phyloP scores from a whole-genome alignment of 2,797 vertebrate genomes.

The Leptodactylus fallax region DNA sequence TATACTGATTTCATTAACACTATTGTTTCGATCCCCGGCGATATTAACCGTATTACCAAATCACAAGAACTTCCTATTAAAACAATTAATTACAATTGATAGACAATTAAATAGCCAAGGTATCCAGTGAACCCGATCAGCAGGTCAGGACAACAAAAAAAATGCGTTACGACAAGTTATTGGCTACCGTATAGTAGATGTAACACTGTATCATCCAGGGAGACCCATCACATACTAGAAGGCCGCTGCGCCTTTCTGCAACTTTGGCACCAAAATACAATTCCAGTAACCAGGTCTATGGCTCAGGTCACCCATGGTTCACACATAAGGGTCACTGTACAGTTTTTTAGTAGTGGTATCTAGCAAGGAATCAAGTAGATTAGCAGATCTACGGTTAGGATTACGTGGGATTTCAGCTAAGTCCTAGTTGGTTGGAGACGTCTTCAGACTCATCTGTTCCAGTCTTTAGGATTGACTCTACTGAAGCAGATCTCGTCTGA shows the following conservation, averaged over 20 bases:
- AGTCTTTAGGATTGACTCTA: background rate
- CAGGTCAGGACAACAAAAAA: background rate
- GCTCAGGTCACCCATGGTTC: background rate
- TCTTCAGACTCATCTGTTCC: background rate
- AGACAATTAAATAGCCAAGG: conserved; percentile 22
- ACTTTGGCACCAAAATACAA: background rate
- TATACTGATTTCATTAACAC: background rate
- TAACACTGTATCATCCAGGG: background rate
- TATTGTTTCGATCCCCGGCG: background rate
- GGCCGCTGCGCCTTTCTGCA: background rate
- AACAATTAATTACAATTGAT: conserved; percentile 10
- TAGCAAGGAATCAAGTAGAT: background rate
- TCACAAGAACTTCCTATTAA: conserved; percentile 24
- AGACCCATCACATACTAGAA: background rate
- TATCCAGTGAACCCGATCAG: background rate
- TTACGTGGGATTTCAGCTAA: background rate
- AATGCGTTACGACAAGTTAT: background rate
- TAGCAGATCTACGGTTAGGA: background rate
- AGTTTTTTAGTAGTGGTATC: conserved; percentile 10
- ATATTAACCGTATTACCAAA: background rate
- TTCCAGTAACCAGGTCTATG: background rate
- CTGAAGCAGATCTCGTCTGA: background rate
- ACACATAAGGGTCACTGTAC: background rate
- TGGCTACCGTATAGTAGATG: background rate
- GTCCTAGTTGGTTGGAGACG: background rate